Evolutionary conservation across 1,140 invertebrate genomes (phyloP).

Genomic region (Heliconius melpomene): DNA sequence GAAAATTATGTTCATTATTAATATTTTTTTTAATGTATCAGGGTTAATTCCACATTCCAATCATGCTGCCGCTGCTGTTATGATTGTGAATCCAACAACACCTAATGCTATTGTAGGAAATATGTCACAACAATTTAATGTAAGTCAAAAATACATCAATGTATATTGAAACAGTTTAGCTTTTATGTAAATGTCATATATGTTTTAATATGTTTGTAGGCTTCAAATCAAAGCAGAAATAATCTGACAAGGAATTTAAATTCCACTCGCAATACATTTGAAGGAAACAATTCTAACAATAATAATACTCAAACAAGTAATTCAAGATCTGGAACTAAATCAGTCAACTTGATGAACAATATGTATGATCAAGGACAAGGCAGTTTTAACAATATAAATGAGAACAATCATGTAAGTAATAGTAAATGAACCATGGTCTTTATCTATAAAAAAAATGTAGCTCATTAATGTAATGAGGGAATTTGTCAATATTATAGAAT

Average conservation of each 20-base stretch:
- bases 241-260: slow-evolving; percentile 74
- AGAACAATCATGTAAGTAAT: slow-evolving; percentile 66
- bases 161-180: background rate
- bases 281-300: slow-evolving; percentile 61
- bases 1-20: too few species aligned
- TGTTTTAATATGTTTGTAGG: slow-evolving; percentile 45
- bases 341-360: slow-evolving; percentile 75
- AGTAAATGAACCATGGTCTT: background rate
- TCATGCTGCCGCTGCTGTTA: slow-evolving; percentile 78
- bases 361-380: slow-evolving; percentile 75
- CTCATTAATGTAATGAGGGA: too few species aligned
- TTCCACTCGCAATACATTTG: slow-evolving; percentile 68
- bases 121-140: slow-evolving; percentile 71
- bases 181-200: slow-evolving; percentile 24
- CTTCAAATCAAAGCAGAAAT: slow-evolving; percentile 71
- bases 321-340: slow-evolving; percentile 62
- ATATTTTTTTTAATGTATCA: slow-evolving; percentile 40
- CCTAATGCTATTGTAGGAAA: slow-evolving; percentile 72
- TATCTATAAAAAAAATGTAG: too few species aligned
- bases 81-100: slow-evolving; percentile 80
- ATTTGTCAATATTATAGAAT: too few species aligned
- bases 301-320: slow-evolving; percentile 65
- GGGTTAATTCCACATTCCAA: slow-evolving; percentile 76
- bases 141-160: slow-evolving; percentile 44
- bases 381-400: slow-evolving; percentile 71